A percentile compares a stretch with the other conserved stretches of the same genome.
Evolutionary conservation across 2,797 vertebrate genomes (phyloP).

Genomic region (Enteromius treurensis): DNA sequence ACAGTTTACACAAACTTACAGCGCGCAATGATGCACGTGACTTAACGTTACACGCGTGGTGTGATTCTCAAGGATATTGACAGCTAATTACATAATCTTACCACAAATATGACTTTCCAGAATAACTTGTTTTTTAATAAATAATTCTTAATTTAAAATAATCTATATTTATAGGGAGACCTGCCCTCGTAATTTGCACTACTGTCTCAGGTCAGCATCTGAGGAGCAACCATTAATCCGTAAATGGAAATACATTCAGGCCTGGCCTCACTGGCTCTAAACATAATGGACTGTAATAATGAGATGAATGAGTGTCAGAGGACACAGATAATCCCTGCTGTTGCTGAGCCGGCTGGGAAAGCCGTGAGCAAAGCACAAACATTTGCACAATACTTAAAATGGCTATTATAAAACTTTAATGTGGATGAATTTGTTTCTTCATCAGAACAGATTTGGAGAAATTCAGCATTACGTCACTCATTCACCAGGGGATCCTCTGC

Average conservation of each 20-base stretch:
- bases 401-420: not conserved
- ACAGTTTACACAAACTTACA: not conserved
- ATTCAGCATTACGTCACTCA: not conserved
- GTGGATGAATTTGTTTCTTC: too few relatives aligned
- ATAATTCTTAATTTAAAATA: not conserved
- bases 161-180: not conserved
- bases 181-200: not conserved
- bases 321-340: constrained; percentile 50
- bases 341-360: constrained; percentile 16
- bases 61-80: too few relatives aligned
- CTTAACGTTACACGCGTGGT: not conserved
- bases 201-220: constrained; percentile 26
- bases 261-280: constrained; percentile 20
- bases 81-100: not conserved
- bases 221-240: constrained; percentile 46
- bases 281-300: constrained; percentile 51
- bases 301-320: constrained; percentile 48
- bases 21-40: not conserved
- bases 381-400: not conserved
- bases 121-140: not conserved
- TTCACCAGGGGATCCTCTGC: not conserved
- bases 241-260: constrained; percentile 49
- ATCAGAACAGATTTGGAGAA: not conserved
- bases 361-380: constrained; percentile 4
- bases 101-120: not conserved